Percentiles rank a stretch among this genome's conserved stretches.
Conservation (phyloP, 2,888 invertebrate species). For the Perizoma affinitatum region DNA sequence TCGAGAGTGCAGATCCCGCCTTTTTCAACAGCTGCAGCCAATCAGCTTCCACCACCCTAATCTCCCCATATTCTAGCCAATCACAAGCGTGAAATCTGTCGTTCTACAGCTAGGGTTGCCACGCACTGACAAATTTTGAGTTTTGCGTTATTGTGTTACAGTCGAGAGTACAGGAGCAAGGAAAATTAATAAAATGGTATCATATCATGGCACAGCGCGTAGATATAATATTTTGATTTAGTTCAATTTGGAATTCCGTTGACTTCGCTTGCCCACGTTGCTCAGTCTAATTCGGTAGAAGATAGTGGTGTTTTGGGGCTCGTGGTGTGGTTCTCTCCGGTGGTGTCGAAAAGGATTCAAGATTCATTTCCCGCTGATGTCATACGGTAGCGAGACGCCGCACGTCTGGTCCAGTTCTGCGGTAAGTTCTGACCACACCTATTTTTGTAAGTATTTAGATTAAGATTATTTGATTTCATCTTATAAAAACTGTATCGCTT, state of each 20-base stretch:
- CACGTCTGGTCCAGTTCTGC: constrained; percentile 82
- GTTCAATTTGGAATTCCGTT: constrained; percentile 53
- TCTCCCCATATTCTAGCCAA: constrained; percentile 62
- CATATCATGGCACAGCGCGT: constrained; percentile 54
- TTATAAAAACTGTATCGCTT: too few species aligned
- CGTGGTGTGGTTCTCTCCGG: constrained; percentile 46
- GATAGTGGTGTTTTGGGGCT: constrained; percentile 32
- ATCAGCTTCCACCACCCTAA: constrained; percentile 59
- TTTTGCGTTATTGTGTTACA: constrained; percentile 3
- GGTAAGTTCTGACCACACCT: constrained; percentile 51
- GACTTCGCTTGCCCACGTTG: constrained; percentile 30
- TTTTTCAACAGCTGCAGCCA: constrained; percentile 66
- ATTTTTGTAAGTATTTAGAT: constrained; percentile 1
- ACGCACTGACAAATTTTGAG: constrained; percentile 36
- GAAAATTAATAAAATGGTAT: constrained; percentile 60
- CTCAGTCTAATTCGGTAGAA: constrained; percentile 30
- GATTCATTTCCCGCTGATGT: constrained; percentile 84
- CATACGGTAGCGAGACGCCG: constrained; percentile 81
- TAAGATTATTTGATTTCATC: too few species aligned
- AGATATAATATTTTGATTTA: constrained; percentile 71
- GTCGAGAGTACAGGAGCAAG: constrained; percentile 35
- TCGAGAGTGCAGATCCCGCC: constrained; percentile 62
- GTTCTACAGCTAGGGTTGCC: constrained; percentile 56
- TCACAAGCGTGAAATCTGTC: constrained; percentile 66
- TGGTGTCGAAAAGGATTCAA: constrained; percentile 69